Evolutionary conservation across 1,140 invertebrate genomes (phyloP).

Genomic region (Monochamus saltuarius): DNA sequence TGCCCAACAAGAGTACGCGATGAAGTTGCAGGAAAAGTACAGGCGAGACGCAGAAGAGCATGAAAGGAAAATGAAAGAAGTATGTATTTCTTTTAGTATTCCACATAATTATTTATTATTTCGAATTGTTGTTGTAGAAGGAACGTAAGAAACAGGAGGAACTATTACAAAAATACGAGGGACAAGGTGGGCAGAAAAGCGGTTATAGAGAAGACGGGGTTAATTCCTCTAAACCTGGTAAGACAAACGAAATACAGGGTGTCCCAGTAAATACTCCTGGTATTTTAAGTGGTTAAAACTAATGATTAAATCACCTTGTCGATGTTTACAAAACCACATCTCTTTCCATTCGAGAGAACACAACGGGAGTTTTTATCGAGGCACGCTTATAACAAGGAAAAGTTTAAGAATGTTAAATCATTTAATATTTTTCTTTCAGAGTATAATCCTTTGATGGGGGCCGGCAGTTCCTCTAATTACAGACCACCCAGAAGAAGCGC

Average conservation of each 20-base stretch:
- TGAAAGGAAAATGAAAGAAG: conserved; percentile 48
- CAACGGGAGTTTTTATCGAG: too few relatives aligned
- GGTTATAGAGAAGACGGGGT: conserved; percentile 33
- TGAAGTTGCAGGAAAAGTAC: conserved; percentile 53
- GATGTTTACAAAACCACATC: too few relatives aligned
- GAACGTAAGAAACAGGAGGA: conserved; percentile 26
- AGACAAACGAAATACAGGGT: conserved; percentile 14
- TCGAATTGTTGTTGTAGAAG: conserved; percentile 12
- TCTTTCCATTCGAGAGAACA: too few relatives aligned
- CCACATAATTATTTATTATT: not conserved
- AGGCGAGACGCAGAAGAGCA: conserved; percentile 39
- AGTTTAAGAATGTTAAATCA: conserved; percentile 11
- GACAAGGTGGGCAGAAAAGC: conserved; percentile 25
- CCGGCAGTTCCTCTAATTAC: conserved; percentile 48
- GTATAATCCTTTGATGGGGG: conserved; percentile 56
- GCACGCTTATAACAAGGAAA: too few relatives aligned
- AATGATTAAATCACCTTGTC: too few relatives aligned
- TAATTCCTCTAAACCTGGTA: conserved; percentile 40
- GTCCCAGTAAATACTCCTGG: too few relatives aligned
- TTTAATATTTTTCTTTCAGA: conserved; percentile 44
- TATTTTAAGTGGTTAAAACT: too few relatives aligned
- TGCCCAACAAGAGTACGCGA: conserved; percentile 46
- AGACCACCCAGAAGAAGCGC: conserved; percentile 53
- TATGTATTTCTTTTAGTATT: conserved; percentile 19
- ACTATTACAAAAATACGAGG: conserved; percentile 17